These are phyloP conservation scores for Tachycineta bicolor DNA, from an alignment of 2,113 vertebrate genomes.

Conservation along the genomic window DNA sequence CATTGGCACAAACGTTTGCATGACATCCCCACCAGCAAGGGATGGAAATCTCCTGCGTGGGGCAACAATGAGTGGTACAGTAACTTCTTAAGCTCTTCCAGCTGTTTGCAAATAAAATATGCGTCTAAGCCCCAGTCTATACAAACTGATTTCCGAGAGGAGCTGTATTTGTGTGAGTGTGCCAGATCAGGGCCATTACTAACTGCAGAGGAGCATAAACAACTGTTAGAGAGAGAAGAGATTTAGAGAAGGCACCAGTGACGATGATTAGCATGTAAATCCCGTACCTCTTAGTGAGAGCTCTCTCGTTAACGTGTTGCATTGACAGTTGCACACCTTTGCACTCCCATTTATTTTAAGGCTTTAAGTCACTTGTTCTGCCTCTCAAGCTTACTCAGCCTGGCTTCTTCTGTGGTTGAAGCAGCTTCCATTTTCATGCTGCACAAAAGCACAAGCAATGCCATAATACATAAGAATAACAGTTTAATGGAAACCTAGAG, in stretches of 20 bases:
- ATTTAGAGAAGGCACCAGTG: neutral
- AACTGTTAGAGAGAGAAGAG: neutral
- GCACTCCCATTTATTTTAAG: neutral
- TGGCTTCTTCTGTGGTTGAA: neutral
- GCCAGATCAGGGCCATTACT: constrained; percentile 34
- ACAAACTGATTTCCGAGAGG: constrained; percentile 34
- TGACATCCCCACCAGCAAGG: neutral
- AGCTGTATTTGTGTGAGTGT: constrained; percentile 11
- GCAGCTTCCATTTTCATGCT: neutral
- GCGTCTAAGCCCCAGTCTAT: neutral
- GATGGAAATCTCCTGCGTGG: constrained; percentile 23
- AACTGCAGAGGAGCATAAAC: neutral
- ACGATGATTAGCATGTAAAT: neutral
- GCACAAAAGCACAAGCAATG: neutral
- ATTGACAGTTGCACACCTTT: neutral
- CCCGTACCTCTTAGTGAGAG: neutral
- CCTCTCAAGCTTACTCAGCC: neutral
- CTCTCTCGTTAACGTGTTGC: neutral
- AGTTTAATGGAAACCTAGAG: neutral
- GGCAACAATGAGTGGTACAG: constrained; percentile 9
- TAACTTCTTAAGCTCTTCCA: constrained; percentile 52
- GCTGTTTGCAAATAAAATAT: constrained; percentile 52
- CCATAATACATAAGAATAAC: neutral
- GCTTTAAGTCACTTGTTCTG: neutral
- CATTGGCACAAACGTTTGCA: neutral